Conservation (phyloP, 1,140 invertebrate species). For the Antheraea mylitta region DNA sequence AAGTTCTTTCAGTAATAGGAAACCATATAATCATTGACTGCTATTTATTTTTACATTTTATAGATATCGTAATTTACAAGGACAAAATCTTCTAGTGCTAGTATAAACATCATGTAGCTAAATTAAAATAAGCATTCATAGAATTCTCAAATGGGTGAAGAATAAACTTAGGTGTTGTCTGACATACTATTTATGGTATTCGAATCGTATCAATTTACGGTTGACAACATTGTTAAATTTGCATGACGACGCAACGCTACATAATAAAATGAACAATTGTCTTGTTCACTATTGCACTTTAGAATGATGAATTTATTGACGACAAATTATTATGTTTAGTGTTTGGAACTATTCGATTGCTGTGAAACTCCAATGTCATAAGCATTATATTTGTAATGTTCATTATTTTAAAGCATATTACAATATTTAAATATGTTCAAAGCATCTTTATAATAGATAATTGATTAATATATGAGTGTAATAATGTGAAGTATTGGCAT, state of each 20-base stretch:
- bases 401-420: no score
- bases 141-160: background rate
- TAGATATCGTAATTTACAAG: no score
- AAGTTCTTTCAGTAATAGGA: no score
- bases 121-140: background rate
- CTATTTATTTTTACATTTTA: no score
- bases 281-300: conserved; percentile 23
- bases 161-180: background rate
- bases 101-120: background rate
- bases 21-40: no score
- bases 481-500: no score
- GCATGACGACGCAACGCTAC: conserved; percentile 41
- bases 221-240: conserved; percentile 44
- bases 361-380: background rate
- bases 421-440: no score
- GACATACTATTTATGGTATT: conserved; percentile 36
- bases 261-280: conserved; percentile 25
- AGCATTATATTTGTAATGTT: no score
- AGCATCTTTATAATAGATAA: no score
- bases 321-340: background rate
- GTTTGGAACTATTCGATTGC: background rate
- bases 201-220: conserved; percentile 54
- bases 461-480: no score
- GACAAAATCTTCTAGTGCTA: no score
- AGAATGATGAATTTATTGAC: conserved; percentile 25